Conservation (phyloP, 2,797 vertebrate species). For the Naso thynnoides region DNA sequence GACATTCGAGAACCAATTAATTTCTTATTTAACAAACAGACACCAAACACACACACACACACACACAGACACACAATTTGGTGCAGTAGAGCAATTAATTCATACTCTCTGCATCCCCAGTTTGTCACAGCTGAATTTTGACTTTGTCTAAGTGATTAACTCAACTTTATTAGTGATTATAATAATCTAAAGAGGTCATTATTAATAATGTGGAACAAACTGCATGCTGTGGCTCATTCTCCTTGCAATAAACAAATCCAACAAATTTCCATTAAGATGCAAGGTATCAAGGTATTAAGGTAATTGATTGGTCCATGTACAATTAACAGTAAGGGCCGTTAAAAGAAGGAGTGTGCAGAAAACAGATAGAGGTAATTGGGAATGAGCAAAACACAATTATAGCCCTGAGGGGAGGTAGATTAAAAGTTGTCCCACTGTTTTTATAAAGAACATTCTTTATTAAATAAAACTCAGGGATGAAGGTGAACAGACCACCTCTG, state of each 20-base stretch:
- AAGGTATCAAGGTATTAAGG: neutral
- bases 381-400: constrained; percentile 4
- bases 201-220: neutral
- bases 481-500: neutral
- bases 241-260: neutral
- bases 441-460: neutral
- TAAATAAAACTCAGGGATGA: constrained; percentile 2
- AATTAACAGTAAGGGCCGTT: neutral
- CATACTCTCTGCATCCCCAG: neutral
- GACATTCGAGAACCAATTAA: neutral
- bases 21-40: no score
- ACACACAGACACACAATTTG: no score
- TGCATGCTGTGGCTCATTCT: neutral
- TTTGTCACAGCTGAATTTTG: neutral
- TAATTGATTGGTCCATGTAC: no score
- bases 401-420: neutral
- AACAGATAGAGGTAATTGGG: neutral
- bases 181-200: neutral
- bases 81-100: no score
- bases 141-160: neutral
- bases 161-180: neutral
- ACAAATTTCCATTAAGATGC: neutral
- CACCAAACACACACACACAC: no score
- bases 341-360: neutral
- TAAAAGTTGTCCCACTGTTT: neutral